These are phyloP conservation scores for Catalaphyllia jardinei DNA, from an alignment of 64 coral and sea anemone species.

Conservation along the genomic window DNA sequence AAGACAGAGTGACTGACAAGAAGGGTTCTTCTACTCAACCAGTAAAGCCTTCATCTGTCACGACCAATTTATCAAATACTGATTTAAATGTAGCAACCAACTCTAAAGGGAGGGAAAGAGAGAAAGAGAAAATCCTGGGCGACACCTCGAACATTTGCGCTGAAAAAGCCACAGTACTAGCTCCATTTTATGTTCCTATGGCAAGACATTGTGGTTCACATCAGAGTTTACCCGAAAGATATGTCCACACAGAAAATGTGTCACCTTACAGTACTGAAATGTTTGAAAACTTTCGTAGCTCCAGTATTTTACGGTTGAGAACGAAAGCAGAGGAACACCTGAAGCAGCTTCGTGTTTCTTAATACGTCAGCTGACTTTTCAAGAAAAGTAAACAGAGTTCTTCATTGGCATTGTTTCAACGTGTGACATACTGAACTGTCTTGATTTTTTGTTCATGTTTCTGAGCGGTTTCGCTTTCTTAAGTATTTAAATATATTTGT, in stretches of 20 bases:
- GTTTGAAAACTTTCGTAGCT: conserved; percentile 85
- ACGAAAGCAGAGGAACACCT: conserved; percentile 80
- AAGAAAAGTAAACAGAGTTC: neutral
- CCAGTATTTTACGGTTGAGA: conserved; percentile 83
- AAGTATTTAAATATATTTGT: conserved; percentile 21
- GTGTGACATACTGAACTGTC: conserved; percentile 10
- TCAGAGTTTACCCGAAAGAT: neutral
- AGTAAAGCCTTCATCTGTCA: neutral
- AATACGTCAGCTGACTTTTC: conserved; percentile 2
- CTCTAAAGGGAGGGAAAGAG: neutral
- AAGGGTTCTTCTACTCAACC: neutral
- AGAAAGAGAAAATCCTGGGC: neutral
- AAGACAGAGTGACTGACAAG: neutral
- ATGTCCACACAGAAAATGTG: neutral
- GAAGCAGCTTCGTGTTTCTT: conserved; percentile 50
- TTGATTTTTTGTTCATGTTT: neutral
- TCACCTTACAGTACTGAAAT: conserved; percentile 1
- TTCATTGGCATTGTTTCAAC: neutral
- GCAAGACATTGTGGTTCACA: neutral
- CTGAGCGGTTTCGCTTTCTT: neutral
- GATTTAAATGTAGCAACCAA: neutral
- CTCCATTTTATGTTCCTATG: conserved; percentile 41
- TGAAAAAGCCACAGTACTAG: neutral
- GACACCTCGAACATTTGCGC: neutral
- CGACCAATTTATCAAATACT: neutral